Evolutionary conservation across 2,113 vertebrate species (phyloP).

Genomic region (Falcunculus frontatus): DNA sequence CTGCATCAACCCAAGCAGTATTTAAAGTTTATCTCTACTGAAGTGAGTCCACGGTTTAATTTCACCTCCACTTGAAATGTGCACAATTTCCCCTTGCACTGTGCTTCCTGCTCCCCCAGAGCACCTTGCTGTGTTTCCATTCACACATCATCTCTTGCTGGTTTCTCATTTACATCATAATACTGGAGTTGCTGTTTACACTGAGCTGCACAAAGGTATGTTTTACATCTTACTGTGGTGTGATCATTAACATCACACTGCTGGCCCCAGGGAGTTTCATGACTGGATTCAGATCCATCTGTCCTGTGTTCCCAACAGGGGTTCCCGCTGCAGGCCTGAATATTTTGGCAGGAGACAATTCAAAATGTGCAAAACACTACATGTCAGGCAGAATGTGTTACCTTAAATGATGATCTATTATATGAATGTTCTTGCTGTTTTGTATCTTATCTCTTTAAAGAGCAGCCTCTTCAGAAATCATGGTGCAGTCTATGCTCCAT

Average conservation of each 20-base stretch:
- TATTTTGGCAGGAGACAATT: conserved; percentile 61
- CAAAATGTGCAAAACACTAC: conserved; percentile 40
- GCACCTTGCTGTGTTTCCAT: conserved; percentile 64
- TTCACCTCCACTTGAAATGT: neutral
- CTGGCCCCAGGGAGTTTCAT: conserved; percentile 59
- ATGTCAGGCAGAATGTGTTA: conserved; percentile 40
- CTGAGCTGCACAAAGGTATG: conserved; percentile 62
- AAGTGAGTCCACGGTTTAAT: neutral
- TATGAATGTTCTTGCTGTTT: neutral
- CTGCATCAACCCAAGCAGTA: neutral
- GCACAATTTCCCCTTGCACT: conserved; percentile 9
- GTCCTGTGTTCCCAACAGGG: conserved; percentile 59
- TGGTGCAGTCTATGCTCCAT: neutral
- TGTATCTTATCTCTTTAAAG: neutral
- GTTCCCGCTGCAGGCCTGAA: conserved; percentile 51
- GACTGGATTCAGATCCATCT: conserved; percentile 66
- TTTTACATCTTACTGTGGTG: conserved; percentile 53
- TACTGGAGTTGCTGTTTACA: conserved; percentile 58
- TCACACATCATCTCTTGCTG: conserved; percentile 59
- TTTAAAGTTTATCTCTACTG: neutral
- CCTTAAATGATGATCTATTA: conserved; percentile 37
- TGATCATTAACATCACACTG: conserved; percentile 67
- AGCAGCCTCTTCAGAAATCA: conserved; percentile 4
- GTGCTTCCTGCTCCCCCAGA: neutral
- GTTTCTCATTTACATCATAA: conserved; percentile 71